These are phyloP conservation scores for Gopherus evgoodei DNA, from an alignment of 2,113 vertebrate species.

Conservation along the genomic window DNA sequence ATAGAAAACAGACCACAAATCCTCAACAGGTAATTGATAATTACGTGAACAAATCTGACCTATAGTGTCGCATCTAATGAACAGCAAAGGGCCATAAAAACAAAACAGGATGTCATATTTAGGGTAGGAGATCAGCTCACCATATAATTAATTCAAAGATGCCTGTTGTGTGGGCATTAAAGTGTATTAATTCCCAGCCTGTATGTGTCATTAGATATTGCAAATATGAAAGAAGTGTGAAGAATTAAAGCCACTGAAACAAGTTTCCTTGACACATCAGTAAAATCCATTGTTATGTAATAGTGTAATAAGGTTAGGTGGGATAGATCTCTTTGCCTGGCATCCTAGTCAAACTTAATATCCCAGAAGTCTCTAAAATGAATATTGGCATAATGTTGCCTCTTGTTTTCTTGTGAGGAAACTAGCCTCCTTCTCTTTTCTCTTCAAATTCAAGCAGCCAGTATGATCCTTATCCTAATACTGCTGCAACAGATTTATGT, in stretches of 20 bases:
- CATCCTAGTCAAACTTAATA: not conserved
- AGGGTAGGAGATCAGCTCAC: not conserved
- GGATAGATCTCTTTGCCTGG: not conserved
- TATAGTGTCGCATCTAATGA: not conserved
- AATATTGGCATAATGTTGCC: fast-evolving
- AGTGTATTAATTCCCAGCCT: not conserved
- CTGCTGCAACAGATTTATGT: not conserved
- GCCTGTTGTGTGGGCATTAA: fast-evolving
- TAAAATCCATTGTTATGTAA: not conserved
- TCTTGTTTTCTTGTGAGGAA: not conserved
- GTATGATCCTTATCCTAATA: not conserved
- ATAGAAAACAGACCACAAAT: not conserved
- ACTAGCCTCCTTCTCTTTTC: not conserved
- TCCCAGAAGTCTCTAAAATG: conserved; percentile 1
- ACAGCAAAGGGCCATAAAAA: not conserved
- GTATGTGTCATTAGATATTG: not conserved
- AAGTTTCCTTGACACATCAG: not conserved
- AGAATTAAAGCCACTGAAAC: not conserved
- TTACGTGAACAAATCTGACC: not conserved
- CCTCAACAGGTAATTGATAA: not conserved
- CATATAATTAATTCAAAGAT: not conserved
- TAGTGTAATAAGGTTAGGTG: not conserved
- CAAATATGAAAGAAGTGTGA: conserved; percentile 20
- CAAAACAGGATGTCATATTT: not conserved
- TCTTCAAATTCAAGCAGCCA: fast-evolving